These are phyloP conservation scores for Matsumyia berberina DNA, from an alignment of 2,888 invertebrate species.

Conservation along the genomic window DNA sequence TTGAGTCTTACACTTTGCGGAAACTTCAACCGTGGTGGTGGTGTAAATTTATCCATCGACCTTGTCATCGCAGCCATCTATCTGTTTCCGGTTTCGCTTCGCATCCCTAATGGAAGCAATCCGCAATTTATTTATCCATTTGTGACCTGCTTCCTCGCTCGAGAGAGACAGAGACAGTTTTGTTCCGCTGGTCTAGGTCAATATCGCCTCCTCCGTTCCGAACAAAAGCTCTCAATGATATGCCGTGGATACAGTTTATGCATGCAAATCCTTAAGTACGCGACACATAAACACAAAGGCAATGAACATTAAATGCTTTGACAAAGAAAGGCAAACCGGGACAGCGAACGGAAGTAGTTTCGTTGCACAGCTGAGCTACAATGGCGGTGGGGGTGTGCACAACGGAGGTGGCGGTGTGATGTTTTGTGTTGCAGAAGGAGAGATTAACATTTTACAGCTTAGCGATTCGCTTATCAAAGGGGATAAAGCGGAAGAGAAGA, in stretches of 20 bases:
- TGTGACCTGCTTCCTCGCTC: constrained; percentile 45
- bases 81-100: constrained; percentile 43
- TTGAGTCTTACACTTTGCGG: neutral
- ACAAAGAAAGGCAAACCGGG: constrained; percentile 32
- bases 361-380: constrained; percentile 21
- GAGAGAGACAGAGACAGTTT: constrained; percentile 9
- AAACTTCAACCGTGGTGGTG: constrained; percentile 4
- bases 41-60: constrained; percentile 49
- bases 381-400: neutral
- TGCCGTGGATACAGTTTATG: constrained; percentile 45
- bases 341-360: constrained; percentile 36
- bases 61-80: constrained; percentile 62
- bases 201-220: constrained; percentile 9
- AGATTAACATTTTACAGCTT: constrained; percentile 68
- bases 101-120: constrained; percentile 56
- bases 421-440: constrained; percentile 37
- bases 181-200: constrained; percentile 58
- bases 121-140: constrained; percentile 72
- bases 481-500: constrained; percentile 45
- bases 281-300: constrained; percentile 54
- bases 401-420: constrained; percentile 3
- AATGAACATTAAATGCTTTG: constrained; percentile 60
- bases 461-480: constrained; percentile 60
- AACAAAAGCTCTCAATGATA: constrained; percentile 23
- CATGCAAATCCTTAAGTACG: constrained; percentile 69